These are phyloP conservation scores for Pedicia rivosa DNA, from an alignment of 2,888 invertebrate genomes.

Conservation along the genomic window DNA sequence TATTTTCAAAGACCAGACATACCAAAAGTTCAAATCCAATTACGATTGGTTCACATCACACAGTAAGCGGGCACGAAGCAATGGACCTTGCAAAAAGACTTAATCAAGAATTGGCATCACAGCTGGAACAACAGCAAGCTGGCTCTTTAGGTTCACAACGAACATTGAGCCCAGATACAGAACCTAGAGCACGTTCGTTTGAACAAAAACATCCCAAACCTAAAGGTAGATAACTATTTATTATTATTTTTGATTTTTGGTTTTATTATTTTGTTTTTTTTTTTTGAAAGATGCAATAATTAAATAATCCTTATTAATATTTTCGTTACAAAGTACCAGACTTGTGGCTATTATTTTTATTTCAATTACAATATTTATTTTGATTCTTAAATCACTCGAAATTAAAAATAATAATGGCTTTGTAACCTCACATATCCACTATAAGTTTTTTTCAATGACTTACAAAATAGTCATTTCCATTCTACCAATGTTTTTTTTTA, in stretches of 20 bases:
- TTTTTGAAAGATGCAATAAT: too few species aligned
- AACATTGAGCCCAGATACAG: conserved; percentile 36
- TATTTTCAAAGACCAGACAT: conserved; percentile 27
- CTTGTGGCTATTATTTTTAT: too few species aligned
- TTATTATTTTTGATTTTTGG: too few species aligned
- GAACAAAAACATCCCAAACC: conserved; percentile 37
- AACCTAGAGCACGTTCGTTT: conserved; percentile 48
- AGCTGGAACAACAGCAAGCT: conserved; percentile 20
- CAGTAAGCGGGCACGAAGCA: conserved; percentile 68
- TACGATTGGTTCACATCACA: conserved; percentile 49
- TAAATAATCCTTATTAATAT: too few species aligned
- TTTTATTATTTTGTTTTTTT: conserved; percentile 16
- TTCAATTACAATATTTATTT: too few species aligned
- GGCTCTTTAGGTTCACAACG: conserved; percentile 24
- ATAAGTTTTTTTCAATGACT: too few species aligned
- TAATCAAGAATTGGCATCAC: conserved; percentile 40
- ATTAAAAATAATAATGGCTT: too few species aligned
- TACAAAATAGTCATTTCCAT: too few species aligned
- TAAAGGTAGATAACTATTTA: conserved; percentile 19
- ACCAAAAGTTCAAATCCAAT: conserved; percentile 54
- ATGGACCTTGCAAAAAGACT: conserved; percentile 55
- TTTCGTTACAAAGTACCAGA: too few species aligned
- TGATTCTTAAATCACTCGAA: too few species aligned
- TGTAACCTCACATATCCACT: too few species aligned
- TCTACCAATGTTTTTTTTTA: too few species aligned